These are phyloP conservation scores for Saccostrea echinata DNA, from an alignment of 1,140 invertebrate genomes.

Conservation along the genomic window DNA sequence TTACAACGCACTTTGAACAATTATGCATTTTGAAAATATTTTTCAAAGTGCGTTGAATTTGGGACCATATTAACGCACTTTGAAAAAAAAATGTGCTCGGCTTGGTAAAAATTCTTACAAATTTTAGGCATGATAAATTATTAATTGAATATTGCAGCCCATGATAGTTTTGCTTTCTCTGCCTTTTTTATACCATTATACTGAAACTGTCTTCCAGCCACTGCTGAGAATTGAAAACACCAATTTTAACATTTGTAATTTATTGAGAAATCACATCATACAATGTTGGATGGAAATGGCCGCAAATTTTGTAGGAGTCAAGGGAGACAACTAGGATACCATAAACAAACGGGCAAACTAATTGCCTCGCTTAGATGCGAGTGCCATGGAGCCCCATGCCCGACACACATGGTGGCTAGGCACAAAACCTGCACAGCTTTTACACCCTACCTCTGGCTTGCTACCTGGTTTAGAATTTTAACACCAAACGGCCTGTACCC, in stretches of 20 bases:
- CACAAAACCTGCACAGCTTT: background rate
- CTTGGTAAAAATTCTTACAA: too few species aligned
- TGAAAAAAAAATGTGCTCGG: too few species aligned
- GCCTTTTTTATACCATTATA: background rate
- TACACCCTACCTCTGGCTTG: background rate
- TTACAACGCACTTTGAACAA: too few species aligned
- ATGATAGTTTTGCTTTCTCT: background rate
- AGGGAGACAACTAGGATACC: background rate
- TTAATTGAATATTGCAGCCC: slow-evolving; percentile 8
- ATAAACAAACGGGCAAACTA: too few species aligned
- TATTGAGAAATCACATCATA: too few species aligned
- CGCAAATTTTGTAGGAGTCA: background rate
- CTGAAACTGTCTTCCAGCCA: background rate
- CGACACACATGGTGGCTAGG: background rate
- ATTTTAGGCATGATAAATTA: too few species aligned
- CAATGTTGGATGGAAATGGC: background rate
- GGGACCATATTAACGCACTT: too few species aligned
- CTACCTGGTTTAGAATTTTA: too few species aligned
- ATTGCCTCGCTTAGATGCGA: too few species aligned
- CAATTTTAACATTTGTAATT: background rate
- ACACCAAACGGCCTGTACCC: background rate
- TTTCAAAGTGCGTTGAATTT: too few species aligned
- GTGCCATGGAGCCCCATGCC: too few species aligned
- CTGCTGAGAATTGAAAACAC: background rate
- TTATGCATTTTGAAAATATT: too few species aligned